Conservation (phyloP, 2,797 vertebrate genomes). For the Pampus argenteus region DNA sequence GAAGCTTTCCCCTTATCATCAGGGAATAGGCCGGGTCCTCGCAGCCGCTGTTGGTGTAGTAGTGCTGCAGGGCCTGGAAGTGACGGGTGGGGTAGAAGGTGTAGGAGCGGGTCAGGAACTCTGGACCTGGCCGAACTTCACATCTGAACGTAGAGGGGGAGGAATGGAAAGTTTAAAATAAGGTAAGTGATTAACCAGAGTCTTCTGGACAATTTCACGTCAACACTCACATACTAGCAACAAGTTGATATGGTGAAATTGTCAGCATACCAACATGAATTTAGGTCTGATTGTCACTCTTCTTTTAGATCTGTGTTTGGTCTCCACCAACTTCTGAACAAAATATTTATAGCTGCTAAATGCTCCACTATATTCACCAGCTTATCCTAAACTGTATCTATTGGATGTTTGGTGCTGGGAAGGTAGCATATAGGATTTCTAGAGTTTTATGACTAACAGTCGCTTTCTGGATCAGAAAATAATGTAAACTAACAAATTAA, state of each 20-base stretch:
- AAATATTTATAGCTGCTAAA: background rate
- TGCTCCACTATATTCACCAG: background rate
- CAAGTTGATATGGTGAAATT: background rate
- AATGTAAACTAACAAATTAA: background rate
- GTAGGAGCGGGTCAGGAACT: constrained; percentile 93
- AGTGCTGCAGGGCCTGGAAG: constrained; percentile 92
- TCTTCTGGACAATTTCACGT: background rate
- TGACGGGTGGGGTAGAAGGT: constrained; percentile 88
- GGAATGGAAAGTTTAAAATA: background rate
- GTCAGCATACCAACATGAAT: too few relatives aligned
- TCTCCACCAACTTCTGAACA: too few relatives aligned
- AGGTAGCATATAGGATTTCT: background rate
- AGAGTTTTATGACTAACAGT: background rate
- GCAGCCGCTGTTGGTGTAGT: constrained; percentile 89
- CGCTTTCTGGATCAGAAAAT: background rate
- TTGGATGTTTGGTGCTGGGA: background rate
- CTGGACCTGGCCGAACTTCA: constrained; percentile 91
- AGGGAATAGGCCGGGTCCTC: constrained; percentile 88
- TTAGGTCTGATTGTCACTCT: too few relatives aligned
- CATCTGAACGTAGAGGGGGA: constrained; percentile 80
- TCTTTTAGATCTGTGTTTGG: too few relatives aligned
- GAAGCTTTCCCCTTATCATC: constrained; percentile 89
- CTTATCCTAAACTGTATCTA: background rate
- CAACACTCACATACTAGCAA: background rate
- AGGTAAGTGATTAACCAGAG: background rate